Conservation (phyloP, 1,140 invertebrate genomes). For the Listronotus oregonensis region DNA sequence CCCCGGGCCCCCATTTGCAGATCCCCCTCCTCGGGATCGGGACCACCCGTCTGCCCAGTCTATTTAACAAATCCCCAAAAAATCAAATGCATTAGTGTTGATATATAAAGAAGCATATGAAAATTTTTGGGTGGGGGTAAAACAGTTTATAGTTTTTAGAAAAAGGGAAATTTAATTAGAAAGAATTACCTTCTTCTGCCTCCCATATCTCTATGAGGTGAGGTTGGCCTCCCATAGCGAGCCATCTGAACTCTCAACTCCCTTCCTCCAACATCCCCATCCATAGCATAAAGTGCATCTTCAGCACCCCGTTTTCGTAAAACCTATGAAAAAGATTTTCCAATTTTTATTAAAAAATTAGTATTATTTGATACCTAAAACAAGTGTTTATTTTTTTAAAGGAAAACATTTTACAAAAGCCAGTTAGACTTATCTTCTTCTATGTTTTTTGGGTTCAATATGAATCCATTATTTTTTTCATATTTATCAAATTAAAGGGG, state of each 20-base stretch:
- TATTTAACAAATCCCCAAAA: conserved; percentile 16
- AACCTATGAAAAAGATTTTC: conserved; percentile 72
- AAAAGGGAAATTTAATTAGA: background rate
- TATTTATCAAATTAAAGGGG: no score
- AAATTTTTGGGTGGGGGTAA: no score
- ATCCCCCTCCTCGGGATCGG: conserved; percentile 62
- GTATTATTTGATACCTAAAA: background rate
- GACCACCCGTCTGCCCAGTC: conserved; percentile 59
- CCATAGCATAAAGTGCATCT: conserved; percentile 93
- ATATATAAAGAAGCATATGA: no score
- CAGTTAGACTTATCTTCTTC: no score
- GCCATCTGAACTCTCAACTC: conserved; percentile 97
- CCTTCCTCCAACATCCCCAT: conserved; percentile 94
- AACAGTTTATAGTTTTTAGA: no score
- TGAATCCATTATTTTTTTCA: no score
- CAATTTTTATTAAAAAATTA: background rate
- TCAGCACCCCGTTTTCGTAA: conserved; percentile 95
- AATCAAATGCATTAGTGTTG: no score
- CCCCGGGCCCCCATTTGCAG: conserved; percentile 61
- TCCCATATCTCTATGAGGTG: conserved; percentile 65
- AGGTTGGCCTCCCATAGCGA: conserved; percentile 87
- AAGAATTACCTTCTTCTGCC: conserved; percentile 49
- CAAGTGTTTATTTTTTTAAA: no score
- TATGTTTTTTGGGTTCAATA: no score
- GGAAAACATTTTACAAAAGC: no score